Percentiles rank a stretch among this genome's conserved stretches.
Evolutionary conservation across 2,113 vertebrate genomes (phyloP).

Genomic region (Chionomys nivalis): DNA sequence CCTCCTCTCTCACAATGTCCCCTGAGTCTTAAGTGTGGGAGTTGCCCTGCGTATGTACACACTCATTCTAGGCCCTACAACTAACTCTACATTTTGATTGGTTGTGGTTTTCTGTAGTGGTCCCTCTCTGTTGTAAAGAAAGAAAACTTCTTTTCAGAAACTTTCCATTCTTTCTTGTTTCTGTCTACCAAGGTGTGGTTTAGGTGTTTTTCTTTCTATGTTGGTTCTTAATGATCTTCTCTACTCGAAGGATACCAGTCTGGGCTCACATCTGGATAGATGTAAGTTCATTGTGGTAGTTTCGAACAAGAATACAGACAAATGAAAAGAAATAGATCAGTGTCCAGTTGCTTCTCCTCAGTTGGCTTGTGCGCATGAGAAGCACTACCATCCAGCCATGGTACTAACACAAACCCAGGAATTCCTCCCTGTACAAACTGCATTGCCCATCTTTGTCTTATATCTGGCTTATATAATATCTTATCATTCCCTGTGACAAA

Average conservation of each 20-base stretch:
- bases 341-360: background rate
- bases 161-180: background rate
- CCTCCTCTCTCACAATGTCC: background rate
- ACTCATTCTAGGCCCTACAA: background rate
- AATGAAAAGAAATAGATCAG: background rate
- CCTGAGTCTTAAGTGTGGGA: background rate
- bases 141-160: background rate
- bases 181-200: background rate
- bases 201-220: background rate
- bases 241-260: background rate
- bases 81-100: background rate
- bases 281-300: background rate
- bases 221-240: background rate
- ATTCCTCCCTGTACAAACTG: background rate
- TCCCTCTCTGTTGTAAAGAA: background rate
- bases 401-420: background rate
- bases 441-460: background rate
- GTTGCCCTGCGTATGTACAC: background rate
- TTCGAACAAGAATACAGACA: background rate
- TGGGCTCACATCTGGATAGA: background rate
- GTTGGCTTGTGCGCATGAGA: background rate
- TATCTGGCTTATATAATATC: background rate
- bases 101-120: background rate
- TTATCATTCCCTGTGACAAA: background rate
- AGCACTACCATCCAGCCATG: background rate